Base-by-base conservation (phyloP, 2,888 invertebrate genomes). In the Leuctra nigra region DNA sequence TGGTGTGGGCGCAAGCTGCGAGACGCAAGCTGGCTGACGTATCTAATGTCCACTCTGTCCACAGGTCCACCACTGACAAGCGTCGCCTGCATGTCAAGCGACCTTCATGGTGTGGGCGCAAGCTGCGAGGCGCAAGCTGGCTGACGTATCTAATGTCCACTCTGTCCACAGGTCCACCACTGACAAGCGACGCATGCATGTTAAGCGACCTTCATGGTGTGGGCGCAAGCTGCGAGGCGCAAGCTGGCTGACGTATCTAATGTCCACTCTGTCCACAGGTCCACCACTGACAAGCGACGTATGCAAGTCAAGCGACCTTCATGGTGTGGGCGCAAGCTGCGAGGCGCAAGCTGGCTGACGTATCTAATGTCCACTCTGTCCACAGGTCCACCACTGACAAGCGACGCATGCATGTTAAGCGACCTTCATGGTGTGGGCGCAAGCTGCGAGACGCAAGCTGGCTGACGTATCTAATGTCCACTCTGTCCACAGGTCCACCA, bases 101-200 rank as follows among this genome's bases (percentile, higher is more conserved):
- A 48, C 96, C 96, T 97, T 97, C 72, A 97, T 97, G 96, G 96
- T 97, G 53, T 97, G 96, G 88, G 95, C 96, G 0, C 95, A 96
- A 70, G 95, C 95, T 9, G 96, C 96, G 60, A 80, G 96, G 61
- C 78, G 91, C 63, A 86, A 89, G 66, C 80, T 96, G 65, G 92
- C 95, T 11, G 91, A 93, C 70, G n/a, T n/a, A n/a, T n/a, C n/a
- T n/a, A n/a, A n/a, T n/a, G n/a, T n/a, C n/a, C n/a, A n/a, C n/a
- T n/a, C n/a, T n/a, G n/a, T n/a, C n/a, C n/a, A n/a, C n/a, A n/a
- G n/a, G n/a, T n/a, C n/a, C n/a, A n/a, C n/a, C n/a, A n/a, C 88
- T 4, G 89, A 90, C 70, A 87, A 88, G 74, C 81, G 88, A 62
- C 86, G 86, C 65, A 80, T 85, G 46, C 95, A 95, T 73, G 93